Base-by-base conservation (phyloP, 2,888 invertebrate species). In the Drosophila aldrichi region DNA sequence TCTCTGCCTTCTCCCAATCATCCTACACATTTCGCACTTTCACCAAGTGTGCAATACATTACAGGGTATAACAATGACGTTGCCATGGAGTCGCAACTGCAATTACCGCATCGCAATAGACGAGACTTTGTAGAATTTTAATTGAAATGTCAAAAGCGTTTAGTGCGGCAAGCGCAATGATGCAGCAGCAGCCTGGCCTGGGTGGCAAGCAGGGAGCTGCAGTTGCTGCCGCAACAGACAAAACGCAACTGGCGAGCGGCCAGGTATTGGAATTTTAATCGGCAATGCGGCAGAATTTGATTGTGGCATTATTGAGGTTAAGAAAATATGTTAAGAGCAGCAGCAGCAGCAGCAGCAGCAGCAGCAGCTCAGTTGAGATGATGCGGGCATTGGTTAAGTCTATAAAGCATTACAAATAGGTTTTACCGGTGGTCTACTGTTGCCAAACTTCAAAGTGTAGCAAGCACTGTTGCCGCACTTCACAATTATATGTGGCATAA, bases 101-200 rank as follows among this genome's bases (percentile, higher is more conserved):
- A 88, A 88, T 85, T 88, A 81, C 60, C 63, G 67, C 70, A 59
- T 58, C 55, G 64, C 65, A 68, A 68, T 79, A 79, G 88, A 89
- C 72, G 74, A 77, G 79, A 77, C 82, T 83, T 75, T 81, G 79
- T 77, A 87, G 89, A 84, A 86, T 86, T 86, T 86, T 86, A 86
- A 86, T 86, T 86, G 85, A 86, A 86, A 86, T 86, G 86, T 86
- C 86, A 86, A 88, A 86, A 86, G 89, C 88, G 88, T 86, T 86
- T 86, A 86, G 88, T 82, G 81, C 62, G 79, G 79, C 65, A 74
- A 74, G 74, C 79, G 58, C 65, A 72, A 64, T 71, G 79, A 60
- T 71, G 84, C 66, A 69, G 84, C 66, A 69, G 84, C 22, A 54
- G 40, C 14, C 32, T 36, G 52, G 16, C 38, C 25, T 12, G 38